phyloP scores from a whole-genome alignment of 1,140 invertebrate genomes.

The Drosophila yakuba region DNA sequence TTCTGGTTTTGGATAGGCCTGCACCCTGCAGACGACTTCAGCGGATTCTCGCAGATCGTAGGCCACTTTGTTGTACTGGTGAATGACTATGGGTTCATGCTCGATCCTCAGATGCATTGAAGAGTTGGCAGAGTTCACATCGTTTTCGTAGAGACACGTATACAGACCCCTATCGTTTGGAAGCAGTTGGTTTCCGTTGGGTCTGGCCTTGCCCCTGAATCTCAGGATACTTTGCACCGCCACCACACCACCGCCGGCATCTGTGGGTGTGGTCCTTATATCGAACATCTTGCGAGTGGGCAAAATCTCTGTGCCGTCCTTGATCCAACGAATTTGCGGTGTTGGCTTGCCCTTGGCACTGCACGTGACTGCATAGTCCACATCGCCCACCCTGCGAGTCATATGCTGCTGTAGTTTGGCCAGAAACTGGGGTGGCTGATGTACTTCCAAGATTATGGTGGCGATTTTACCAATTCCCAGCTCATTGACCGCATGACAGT shows the following conservation, averaged over 20 bases:
- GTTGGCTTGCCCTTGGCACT: constrained; percentile 94
- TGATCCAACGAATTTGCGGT: constrained; percentile 93
- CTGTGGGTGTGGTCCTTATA: constrained; percentile 90
- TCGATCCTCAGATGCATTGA: constrained; percentile 95
- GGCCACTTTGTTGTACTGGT: constrained; percentile 94
- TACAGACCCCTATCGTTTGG: constrained; percentile 95
- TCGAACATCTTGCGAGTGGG: constrained; percentile 91
- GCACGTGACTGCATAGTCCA: constrained; percentile 92
- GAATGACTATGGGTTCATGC: constrained; percentile 93
- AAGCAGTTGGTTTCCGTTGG: constrained; percentile 90
- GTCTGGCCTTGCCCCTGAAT: constrained; percentile 91
- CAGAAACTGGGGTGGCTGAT: constrained; percentile 93
- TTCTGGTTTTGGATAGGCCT: constrained; percentile 95
- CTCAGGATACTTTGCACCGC: constrained; percentile 93
- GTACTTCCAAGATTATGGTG: constrained; percentile 92
- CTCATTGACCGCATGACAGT: constrained; percentile 95
- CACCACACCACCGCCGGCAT: constrained; percentile 90
- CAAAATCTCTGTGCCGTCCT: constrained; percentile 92
- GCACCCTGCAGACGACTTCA: constrained; percentile 93
- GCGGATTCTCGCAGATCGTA: constrained; percentile 93
- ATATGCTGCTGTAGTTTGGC: constrained; percentile 92
- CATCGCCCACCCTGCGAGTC: constrained; percentile 92
- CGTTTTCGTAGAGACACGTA: constrained; percentile 94
- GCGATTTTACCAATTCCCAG: constrained; percentile 93
- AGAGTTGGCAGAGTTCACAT: constrained; percentile 93